Conservation (phyloP, 2,888 invertebrate genomes). For the Lithophane semibrunnea region DNA sequence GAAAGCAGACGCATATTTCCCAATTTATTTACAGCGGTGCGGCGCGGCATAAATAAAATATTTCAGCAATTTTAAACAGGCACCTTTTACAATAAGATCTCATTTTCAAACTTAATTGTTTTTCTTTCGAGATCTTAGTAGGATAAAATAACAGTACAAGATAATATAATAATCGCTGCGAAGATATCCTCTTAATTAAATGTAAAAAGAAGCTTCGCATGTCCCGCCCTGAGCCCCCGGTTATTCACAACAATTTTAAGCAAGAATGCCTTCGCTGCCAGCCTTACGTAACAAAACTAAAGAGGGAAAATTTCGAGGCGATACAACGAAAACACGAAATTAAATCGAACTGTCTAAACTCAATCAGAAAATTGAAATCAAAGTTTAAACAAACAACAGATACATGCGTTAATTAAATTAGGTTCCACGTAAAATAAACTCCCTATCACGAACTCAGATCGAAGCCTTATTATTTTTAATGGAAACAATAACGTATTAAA, state of each 20-base stretch:
- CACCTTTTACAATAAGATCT: constrained; percentile 31
- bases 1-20: constrained; percentile 22
- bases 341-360: constrained; percentile 42
- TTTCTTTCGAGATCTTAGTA: constrained; percentile 47
- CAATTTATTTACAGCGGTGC: constrained; percentile 2
- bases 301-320: constrained; percentile 10
- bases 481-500: constrained; percentile 52
- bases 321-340: constrained; percentile 32
- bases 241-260: constrained; percentile 48
- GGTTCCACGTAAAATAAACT: constrained; percentile 42
- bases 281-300: constrained; percentile 34
- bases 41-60: constrained; percentile 18
- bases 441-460: constrained; percentile 55
- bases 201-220: constrained; percentile 62
- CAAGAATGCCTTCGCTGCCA: constrained; percentile 31
- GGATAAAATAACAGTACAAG: constrained; percentile 51
- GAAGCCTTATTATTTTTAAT: constrained; percentile 59
- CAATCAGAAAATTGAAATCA: constrained; percentile 50
- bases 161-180: constrained; percentile 59
- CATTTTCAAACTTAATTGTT: constrained; percentile 44
- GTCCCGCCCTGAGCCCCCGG: constrained; percentile 64
- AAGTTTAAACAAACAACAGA: constrained; percentile 45
- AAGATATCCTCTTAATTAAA: constrained; percentile 67
- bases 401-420: constrained; percentile 50
- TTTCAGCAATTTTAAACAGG: constrained; percentile 21